These are phyloP conservation scores for Squalus acanthias DNA, from an alignment of 2,797 vertebrate genomes.

Conservation along the genomic window DNA sequence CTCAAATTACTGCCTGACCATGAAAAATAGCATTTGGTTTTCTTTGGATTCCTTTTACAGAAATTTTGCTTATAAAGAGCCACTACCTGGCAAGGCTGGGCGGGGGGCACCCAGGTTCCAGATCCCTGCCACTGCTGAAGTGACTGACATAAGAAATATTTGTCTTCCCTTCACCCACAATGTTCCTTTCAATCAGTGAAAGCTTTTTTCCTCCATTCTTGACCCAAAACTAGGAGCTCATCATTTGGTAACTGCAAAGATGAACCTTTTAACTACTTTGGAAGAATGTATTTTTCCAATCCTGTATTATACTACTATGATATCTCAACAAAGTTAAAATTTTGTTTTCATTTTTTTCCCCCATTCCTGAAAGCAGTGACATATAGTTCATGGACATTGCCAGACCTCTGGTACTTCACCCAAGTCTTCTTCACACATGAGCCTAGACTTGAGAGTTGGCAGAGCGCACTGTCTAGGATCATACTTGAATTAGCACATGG, in stretches of 20 bases:
- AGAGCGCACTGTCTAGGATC: not conserved
- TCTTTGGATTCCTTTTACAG: not conserved
- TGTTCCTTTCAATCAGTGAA: not conserved
- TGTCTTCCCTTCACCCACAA: not conserved
- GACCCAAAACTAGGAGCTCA: not conserved
- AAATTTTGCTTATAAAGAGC: not conserved
- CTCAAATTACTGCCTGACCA: not conserved
- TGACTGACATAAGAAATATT: not conserved
- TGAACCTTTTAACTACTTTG: not conserved
- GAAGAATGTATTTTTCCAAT: not conserved
- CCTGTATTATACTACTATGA: not conserved
- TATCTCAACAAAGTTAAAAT: not conserved
- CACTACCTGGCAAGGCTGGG: not conserved
- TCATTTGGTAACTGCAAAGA: not conserved
- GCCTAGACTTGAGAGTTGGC: not conserved
- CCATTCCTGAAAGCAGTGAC: not conserved
- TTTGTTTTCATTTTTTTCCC: not conserved
- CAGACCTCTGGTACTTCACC: not conserved
- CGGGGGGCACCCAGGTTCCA: not conserved
- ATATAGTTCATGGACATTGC: not conserved
- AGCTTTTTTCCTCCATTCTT: not conserved
- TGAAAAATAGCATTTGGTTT: not conserved
- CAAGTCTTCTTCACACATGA: not conserved
- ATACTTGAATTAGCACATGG: not conserved
- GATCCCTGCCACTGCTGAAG: not conserved